phyloP scores from a whole-genome alignment of 2,797 vertebrate species.

The Oryzias sinensis region DNA sequence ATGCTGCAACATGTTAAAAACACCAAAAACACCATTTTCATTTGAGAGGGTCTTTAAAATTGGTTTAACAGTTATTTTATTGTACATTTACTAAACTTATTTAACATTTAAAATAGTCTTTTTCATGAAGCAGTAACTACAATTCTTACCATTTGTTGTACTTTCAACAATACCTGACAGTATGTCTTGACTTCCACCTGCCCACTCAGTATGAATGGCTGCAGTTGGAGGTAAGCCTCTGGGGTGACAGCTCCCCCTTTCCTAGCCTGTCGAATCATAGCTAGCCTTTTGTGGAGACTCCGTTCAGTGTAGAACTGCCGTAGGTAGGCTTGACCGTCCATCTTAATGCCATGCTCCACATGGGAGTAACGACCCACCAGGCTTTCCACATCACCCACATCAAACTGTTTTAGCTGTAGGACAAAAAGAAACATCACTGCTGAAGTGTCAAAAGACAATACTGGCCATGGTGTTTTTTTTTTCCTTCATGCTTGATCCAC shows the following conservation, averaged over 20 bases:
- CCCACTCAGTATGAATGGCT: slow-evolving; percentile 69
- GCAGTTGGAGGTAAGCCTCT: slow-evolving; percentile 77
- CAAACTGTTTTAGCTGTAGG: slow-evolving; percentile 79
- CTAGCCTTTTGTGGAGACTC: slow-evolving; percentile 75
- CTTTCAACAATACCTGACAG: slow-evolving; percentile 67
- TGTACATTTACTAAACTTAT: too few relatives aligned
- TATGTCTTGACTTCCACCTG: slow-evolving; percentile 71
- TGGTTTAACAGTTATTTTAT: too few relatives aligned
- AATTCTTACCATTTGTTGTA: not conserved
- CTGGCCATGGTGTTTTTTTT: not conserved
- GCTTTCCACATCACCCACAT: slow-evolving; percentile 80
- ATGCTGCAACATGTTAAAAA: too few relatives aligned
- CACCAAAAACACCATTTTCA: too few relatives aligned
- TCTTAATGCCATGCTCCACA: slow-evolving; percentile 78
- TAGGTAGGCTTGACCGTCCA: slow-evolving; percentile 79
- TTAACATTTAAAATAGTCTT: not conserved
- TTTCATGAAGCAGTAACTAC: not conserved
- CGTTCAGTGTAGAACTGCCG: slow-evolving; percentile 79
- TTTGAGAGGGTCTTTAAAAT: too few relatives aligned
- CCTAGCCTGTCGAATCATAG: slow-evolving; percentile 79
- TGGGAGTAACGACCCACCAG: slow-evolving; percentile 82
- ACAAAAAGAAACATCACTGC: not conserved
- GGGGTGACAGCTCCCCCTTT: slow-evolving; percentile 82
- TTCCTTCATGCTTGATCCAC: slow-evolving; percentile 16
- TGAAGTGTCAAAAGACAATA: not conserved